Base-by-base conservation (phyloP, 2,797 vertebrate species). In the Pteropus rufus region DNA sequence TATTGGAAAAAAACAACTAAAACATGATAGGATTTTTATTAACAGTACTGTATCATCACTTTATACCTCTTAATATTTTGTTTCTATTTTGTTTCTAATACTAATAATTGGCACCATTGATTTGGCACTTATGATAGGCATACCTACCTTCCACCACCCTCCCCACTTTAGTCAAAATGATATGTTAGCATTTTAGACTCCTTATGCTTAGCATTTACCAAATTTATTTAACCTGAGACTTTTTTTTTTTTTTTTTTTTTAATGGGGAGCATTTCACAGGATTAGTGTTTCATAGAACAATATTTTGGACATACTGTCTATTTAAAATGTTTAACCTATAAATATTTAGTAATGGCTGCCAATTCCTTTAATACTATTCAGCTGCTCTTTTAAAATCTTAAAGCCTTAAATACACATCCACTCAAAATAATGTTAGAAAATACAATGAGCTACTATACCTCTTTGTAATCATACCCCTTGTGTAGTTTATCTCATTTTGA, bases 291-390 rank as follows among this genome's bases (percentile, higher is more conserved):
- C 19, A 52, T 49, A 81, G 73, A 83, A 69, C 3, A 76, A 21
- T 81, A 85, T 92, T 89, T 85, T 36, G 34, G 41, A 94, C 94
- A 62, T 95, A 54, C 36, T 62, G 7, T 15, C 34, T 88, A 84
- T 39, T 91, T 87, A 76, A 91, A 82, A 31, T 31, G 86, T 93
- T 60, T 87, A 81, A 79, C 52, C 83, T 29, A 41, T 67, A 95
- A 39, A 64, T 80, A 84, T 49, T 94, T 94, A 70, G 46, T 79
- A 75, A 89, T 89, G 72, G 84, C 29, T 92, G 21, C 24, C 15
- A 75, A 8, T 75, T 93, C 39, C 52, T 75, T 54, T 81, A 81
- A 54, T 82, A 87, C 46, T 79, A 82, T 44, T 82, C 36, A 60
- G 60, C n/a, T 96, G 12, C 15, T 93, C 60, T 76, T 73, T 67